Percentiles rank a stretch among this genome's conserved stretches.
These are phyloP conservation scores for Anthonomus grandis DNA, from an alignment of 1,140 invertebrate genomes.

Conservation along the genomic window DNA sequence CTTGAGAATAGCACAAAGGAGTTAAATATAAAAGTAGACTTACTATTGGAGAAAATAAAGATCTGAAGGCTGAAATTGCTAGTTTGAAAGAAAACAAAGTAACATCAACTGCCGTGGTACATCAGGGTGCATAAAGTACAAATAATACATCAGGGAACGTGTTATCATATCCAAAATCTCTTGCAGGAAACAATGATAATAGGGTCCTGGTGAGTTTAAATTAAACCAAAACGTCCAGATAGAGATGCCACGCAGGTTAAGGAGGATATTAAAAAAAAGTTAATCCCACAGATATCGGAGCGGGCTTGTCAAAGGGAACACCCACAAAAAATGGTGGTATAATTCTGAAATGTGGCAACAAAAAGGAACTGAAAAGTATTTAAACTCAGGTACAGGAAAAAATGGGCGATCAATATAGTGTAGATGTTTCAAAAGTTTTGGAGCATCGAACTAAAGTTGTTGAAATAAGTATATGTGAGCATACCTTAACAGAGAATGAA, in stretches of 20 bases:
- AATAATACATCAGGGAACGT: not conserved
- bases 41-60: not conserved
- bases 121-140: not conserved
- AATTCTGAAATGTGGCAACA: not conserved
- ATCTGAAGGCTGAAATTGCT: constrained; percentile 1
- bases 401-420: not conserved
- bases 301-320: not conserved
- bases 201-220: not conserved
- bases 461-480: not conserved
- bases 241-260: not conserved
- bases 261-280: constrained; percentile 1
- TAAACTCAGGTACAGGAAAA: not conserved
- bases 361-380: not conserved
- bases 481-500: too few species aligned
- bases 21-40: not conserved
- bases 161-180: too few species aligned
- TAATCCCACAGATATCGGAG: not conserved
- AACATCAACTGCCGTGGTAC: not conserved
- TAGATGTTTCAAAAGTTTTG: not conserved
- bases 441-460: constrained; percentile 5
- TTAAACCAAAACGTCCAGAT: not conserved
- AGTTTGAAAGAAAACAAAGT: not conserved
- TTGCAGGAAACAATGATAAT: constrained; percentile 4
- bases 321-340: constrained; percentile 1
- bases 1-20: not conserved